Conservation (phyloP, 2,113 vertebrate genomes). For the Athene noctua region DNA sequence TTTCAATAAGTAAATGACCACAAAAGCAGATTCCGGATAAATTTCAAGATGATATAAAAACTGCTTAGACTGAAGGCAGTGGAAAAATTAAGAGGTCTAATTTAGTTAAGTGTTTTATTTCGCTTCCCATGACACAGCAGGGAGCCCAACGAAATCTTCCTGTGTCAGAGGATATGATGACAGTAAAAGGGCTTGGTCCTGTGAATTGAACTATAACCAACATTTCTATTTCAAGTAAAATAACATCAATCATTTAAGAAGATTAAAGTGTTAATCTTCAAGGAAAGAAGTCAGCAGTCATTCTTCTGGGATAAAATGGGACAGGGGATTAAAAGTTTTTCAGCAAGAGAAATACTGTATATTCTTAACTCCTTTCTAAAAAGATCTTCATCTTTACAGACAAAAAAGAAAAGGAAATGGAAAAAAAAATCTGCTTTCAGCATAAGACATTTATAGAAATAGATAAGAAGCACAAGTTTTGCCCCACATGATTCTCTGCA, state of each 20-base stretch:
- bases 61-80: background rate
- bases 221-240: slow-evolving; percentile 19
- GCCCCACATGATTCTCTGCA: slow-evolving; percentile 2
- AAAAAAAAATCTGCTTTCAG: background rate
- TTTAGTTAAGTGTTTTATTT: background rate
- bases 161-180: background rate
- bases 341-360: slow-evolving; percentile 1
- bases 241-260: background rate
- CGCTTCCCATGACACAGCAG: background rate
- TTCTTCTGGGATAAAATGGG: background rate
- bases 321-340: background rate
- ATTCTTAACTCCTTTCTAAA: background rate
- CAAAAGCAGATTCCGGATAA: background rate
- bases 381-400: background rate
- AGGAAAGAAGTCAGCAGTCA: slow-evolving; percentile 2
- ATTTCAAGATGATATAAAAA: background rate
- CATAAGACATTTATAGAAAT: slow-evolving; percentile 5
- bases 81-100: background rate
- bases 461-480: slow-evolving; percentile 23
- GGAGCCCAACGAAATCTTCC: background rate
- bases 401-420: slow-evolving; percentile 4
- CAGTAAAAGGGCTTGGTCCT: background rate
- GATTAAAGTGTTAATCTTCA: background rate
- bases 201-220: background rate
- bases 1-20: background rate